Conservation (phyloP, 2,113 vertebrate species). For the Hydrochoerus hydrochaeris region DNA sequence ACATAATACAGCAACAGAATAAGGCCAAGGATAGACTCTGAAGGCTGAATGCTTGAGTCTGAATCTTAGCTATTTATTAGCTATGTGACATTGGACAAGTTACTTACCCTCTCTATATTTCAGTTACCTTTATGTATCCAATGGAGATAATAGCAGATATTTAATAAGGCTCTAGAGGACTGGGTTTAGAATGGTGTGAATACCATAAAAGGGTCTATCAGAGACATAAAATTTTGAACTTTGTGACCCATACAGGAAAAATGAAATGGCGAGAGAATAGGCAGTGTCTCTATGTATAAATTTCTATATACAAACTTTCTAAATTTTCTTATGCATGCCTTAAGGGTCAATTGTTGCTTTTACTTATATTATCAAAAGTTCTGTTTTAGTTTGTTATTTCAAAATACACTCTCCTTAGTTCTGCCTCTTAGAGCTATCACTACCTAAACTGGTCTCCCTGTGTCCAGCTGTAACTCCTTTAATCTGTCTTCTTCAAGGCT, state of each 20-base stretch:
- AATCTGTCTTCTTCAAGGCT: neutral
- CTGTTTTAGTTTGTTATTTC: slow-evolving; percentile 38
- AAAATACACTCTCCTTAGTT: slow-evolving; percentile 12
- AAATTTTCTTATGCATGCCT: neutral
- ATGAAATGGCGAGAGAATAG: slow-evolving; percentile 49
- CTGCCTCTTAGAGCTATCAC: neutral
- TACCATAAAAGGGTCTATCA: neutral
- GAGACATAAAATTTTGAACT: slow-evolving; percentile 8
- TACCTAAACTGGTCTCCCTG: neutral
- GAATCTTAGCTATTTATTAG: slow-evolving; percentile 16
- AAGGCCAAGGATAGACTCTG: neutral
- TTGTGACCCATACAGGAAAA: slow-evolving; percentile 25
- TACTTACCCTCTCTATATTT: neutral
- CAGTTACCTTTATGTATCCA: neutral
- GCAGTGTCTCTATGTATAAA: slow-evolving; percentile 4
- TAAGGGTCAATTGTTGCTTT: slow-evolving; percentile 1
- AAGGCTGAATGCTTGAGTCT: slow-evolving; percentile 6
- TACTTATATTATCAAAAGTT: slow-evolving; percentile 44
- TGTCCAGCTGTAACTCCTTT: neutral
- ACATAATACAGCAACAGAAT: neutral
- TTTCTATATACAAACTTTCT: slow-evolving; percentile 15
- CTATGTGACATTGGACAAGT: neutral
- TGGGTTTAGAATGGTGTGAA: neutral
- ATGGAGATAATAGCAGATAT: slow-evolving; percentile 21
- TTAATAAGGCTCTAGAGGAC: neutral